Evolutionary conservation across 2,113 vertebrate genomes (phyloP).

Genomic region (Boulengeromyrus knoepffleri): DNA sequence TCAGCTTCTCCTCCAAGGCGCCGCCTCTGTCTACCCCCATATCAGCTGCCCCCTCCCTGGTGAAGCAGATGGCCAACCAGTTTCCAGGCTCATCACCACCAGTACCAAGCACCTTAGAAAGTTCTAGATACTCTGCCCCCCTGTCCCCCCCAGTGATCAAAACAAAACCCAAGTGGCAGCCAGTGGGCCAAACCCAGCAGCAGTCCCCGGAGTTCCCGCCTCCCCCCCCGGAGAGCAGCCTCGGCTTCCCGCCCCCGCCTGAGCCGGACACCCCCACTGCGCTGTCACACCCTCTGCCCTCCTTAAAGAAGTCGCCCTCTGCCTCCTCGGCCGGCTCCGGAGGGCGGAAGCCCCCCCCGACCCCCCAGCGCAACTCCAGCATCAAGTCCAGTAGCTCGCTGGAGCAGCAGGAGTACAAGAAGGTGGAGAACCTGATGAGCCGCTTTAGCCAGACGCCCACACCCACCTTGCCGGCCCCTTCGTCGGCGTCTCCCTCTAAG

Average conservation of each 20-base stretch:
- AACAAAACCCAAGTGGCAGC: conserved; percentile 89
- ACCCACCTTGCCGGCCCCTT: conserved; percentile 49
- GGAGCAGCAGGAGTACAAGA: conserved; percentile 75
- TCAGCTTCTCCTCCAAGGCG: conserved; percentile 71
- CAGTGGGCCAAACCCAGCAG: conserved; percentile 52
- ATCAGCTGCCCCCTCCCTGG: conserved; percentile 65
- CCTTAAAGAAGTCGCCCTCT: conserved; percentile 72
- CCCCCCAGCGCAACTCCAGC: conserved; percentile 89
- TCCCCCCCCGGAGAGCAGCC: conserved; percentile 77
- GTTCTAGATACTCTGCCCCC: conserved; percentile 50
- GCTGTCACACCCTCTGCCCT: conserved; percentile 42
- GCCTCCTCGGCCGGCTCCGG: conserved; percentile 69
- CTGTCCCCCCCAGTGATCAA: conserved; percentile 87
- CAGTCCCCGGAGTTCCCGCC: conserved; percentile 86
- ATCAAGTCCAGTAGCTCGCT: conserved; percentile 66
- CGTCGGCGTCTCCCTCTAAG: conserved; percentile 64
- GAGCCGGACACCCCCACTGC: conserved; percentile 41
- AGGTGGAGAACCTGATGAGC: conserved; percentile 84
- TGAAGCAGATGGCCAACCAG: conserved; percentile 86
- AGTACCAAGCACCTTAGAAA: conserved; percentile 44
- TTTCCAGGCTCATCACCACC: conserved; percentile 70
- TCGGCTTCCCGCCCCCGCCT: conserved; percentile 66
- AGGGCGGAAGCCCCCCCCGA: conserved; percentile 79
- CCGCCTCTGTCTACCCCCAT: conserved; percentile 52
- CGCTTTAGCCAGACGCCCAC: conserved; percentile 71